Percentiles rank a stretch among this genome's conserved stretches.
phyloP scores from a whole-genome alignment of 2,888 invertebrate species.

The Lochmaea crataegi region DNA sequence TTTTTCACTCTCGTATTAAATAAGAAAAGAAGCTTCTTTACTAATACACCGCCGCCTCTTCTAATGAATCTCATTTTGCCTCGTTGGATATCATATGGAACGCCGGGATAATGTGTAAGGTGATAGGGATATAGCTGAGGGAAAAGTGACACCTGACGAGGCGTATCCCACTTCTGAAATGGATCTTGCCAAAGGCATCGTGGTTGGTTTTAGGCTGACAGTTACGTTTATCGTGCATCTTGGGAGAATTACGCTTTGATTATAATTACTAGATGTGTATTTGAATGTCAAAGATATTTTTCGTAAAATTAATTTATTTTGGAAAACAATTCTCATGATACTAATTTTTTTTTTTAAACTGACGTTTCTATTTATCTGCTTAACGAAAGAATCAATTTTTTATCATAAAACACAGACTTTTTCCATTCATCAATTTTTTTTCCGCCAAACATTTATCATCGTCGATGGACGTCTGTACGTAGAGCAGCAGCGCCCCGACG shows the following conservation, averaged over 20 bases:
- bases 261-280: neutral
- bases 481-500: neutral
- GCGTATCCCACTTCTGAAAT: slow-evolving; percentile 19
- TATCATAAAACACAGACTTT: neutral
- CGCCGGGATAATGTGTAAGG: slow-evolving; percentile 28
- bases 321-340: neutral
- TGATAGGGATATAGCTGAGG: slow-evolving; percentile 4
- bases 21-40: slow-evolving; percentile 1
- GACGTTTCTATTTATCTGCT: neutral
- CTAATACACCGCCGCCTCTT: slow-evolving; percentile 7
- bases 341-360: too few relatives aligned
- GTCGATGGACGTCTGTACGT: slow-evolving; percentile 9
- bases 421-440: slow-evolving; percentile 7
- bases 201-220: slow-evolving; percentile 1
- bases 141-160: slow-evolving; percentile 30
- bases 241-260: neutral
- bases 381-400: neutral
- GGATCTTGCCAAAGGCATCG: slow-evolving; percentile 1
- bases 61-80: slow-evolving; percentile 26
- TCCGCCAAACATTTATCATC: slow-evolving; percentile 10
- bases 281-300: neutral
- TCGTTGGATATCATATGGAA: slow-evolving; percentile 29
- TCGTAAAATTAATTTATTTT: neutral
- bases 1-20: too few relatives aligned
- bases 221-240: neutral